phyloP scores from a whole-genome alignment of 2,113 vertebrate genomes.

The Nyctereutes procyonoides region DNA sequence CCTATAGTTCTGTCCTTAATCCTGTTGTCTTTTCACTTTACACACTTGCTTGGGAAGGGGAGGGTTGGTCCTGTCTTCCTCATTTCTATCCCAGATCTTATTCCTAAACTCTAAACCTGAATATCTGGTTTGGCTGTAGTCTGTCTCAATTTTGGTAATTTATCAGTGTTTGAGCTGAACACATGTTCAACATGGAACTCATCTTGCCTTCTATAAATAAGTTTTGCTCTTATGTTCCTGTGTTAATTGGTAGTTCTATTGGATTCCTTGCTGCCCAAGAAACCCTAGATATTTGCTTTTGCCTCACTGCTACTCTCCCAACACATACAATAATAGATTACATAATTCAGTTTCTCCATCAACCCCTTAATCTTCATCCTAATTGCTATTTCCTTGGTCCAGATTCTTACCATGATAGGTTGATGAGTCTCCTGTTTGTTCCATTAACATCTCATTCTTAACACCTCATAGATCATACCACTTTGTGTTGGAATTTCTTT shows the following conservation, averaged over 20 bases:
- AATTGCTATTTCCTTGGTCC: neutral
- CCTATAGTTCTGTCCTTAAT: neutral
- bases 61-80: neutral
- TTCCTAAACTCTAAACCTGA: neutral
- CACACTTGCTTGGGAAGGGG: neutral
- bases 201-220: accelerated
- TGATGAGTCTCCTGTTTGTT: neutral
- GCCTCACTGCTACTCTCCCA: neutral
- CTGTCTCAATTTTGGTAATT: neutral
- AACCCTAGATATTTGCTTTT: neutral
- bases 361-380: neutral
- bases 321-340: neutral
- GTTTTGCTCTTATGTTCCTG: neutral
- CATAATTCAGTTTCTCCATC: neutral
- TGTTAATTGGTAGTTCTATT: neutral
- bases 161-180: neutral
- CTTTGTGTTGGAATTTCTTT: neutral
- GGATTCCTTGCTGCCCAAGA: neutral
- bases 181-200: neutral
- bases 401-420: neutral
- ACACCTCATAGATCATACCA: neutral
- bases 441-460: neutral
- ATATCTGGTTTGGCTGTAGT: no score
- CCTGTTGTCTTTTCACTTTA: neutral
- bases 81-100: neutral